Conservation (phyloP, 2,113 vertebrate species). For the Lepidothrix coronata region DNA sequence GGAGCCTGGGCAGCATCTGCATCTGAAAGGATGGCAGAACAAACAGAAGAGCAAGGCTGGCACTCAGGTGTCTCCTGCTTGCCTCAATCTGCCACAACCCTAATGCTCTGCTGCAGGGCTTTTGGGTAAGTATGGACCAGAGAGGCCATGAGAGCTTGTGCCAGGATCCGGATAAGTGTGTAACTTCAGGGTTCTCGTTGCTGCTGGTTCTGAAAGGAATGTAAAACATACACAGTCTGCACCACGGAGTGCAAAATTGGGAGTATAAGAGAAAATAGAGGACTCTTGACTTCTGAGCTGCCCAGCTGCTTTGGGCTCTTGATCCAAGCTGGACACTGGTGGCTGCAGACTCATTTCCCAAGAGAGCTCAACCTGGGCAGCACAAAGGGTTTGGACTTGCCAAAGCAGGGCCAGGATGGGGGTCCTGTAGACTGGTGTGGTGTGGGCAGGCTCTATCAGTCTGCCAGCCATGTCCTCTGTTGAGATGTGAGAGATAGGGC, state of each 20-base stretch:
- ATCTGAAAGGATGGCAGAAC: neutral
- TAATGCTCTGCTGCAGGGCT: neutral
- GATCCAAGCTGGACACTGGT: neutral
- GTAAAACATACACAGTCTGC: neutral
- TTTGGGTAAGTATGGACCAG: fast-evolving
- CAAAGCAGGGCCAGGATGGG: neutral
- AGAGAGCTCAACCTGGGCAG: neutral
- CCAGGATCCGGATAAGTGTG: fast-evolving
- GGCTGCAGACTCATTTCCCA: neutral
- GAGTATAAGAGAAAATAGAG: neutral
- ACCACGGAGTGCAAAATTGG: neutral
- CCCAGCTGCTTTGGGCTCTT: fast-evolving
- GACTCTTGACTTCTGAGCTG: neutral
- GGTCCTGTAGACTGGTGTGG: neutral
- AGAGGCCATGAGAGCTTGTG: neutral
- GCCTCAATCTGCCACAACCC: neutral
- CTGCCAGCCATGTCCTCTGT: fast-evolving
- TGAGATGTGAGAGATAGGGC: conserved; percentile 38
- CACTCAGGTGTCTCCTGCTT: neutral
- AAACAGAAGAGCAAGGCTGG: fast-evolving
- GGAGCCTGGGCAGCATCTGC: neutral
- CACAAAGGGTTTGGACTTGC: neutral
- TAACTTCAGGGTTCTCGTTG: neutral
- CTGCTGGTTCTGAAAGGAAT: neutral
- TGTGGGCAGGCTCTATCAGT: neutral